These are phyloP conservation scores for Acronicta leporina DNA, from an alignment of 2,888 invertebrate genomes.

Conservation along the genomic window DNA sequence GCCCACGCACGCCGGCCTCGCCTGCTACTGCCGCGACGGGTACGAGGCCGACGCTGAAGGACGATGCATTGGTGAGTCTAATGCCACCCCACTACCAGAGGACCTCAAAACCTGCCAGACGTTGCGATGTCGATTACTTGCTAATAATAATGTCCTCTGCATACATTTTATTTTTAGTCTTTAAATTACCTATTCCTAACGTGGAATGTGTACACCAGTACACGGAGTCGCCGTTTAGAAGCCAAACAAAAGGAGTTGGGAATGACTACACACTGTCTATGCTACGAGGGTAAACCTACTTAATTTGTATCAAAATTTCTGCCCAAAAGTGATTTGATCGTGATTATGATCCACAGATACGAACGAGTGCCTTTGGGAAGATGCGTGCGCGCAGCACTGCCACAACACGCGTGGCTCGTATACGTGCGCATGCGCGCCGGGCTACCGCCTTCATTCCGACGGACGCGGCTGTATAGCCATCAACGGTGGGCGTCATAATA, in stretches of 20 bases:
- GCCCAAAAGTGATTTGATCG: not conserved
- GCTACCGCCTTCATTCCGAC: slow-evolving; percentile 89
- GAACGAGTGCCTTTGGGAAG: slow-evolving; percentile 93
- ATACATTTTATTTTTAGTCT: no score
- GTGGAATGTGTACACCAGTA: no score
- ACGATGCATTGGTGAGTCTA: slow-evolving; percentile 87
- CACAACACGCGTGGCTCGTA: slow-evolving; percentile 91
- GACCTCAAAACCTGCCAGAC: no score
- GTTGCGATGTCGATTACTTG: slow-evolving; percentile 2
- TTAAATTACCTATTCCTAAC: no score
- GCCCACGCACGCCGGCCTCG: slow-evolving; percentile 91
- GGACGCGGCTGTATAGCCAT: slow-evolving; percentile 90
- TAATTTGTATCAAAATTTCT: no score
- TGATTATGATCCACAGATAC: slow-evolving; percentile 88
- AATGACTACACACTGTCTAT: no score
- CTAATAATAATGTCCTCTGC: not conserved
- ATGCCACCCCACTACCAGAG: no score
- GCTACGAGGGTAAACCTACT: no score
- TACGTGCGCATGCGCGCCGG: slow-evolving; percentile 92
- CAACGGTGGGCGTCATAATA: slow-evolving; percentile 88
- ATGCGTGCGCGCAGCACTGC: slow-evolving; percentile 93
- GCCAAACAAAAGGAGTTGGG: no score
- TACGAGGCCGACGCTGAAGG: slow-evolving; percentile 90
- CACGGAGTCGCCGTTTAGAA: no score
- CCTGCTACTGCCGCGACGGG: slow-evolving; percentile 93